Evolutionary conservation across 2,888 invertebrate species (phyloP), one percentile per base, ranked within the genome.

Genomic region (Meteorus colon): DNA sequence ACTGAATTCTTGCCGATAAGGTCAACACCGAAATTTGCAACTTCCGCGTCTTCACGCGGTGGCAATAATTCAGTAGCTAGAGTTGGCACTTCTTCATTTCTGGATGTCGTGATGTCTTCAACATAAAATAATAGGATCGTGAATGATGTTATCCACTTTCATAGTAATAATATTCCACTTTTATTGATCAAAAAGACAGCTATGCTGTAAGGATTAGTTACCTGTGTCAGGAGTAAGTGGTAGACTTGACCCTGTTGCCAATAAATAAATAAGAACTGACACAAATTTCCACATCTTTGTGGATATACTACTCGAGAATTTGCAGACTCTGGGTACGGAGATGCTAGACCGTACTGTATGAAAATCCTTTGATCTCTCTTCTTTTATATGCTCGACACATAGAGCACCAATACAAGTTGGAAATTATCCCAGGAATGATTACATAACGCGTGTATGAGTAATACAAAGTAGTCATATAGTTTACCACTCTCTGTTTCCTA

Each of bases 211-310:
- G 0, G 41, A 74, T 27, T 48, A 76, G 79, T 83, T 77, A 86
- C 87, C 84, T 81, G 75, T 67, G 4, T 79, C 78, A 16, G 79
- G 48, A 37, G 82, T 81, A 62, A 84, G 55, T 31, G 84, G 86
- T 34, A 82, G 80, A 60, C 82, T 75, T 45, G 80, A 72, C 55
- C 83, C 77, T 67, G 85, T 80, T 41, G 83, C 70, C 19, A 87
- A 72, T 62, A 86, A 48, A 67, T 60, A 16, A 29, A 67, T 41
- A 45, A 69, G 55, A 41, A 65, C 31, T 24, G 69, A 59, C 24
- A 59, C 69, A 27, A 62, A 41, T 31, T 66, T 66, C 66, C 71
- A 75, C 75, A 75, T 75, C 2, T 73, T 76, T 2, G 37, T 34
- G 29, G 8, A n/a, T 51, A 62, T 51, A 55, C 0, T 1, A 6